phyloP scores from a whole-genome alignment of 2,888 invertebrate genomes.

The Stratiomys singularior region DNA sequence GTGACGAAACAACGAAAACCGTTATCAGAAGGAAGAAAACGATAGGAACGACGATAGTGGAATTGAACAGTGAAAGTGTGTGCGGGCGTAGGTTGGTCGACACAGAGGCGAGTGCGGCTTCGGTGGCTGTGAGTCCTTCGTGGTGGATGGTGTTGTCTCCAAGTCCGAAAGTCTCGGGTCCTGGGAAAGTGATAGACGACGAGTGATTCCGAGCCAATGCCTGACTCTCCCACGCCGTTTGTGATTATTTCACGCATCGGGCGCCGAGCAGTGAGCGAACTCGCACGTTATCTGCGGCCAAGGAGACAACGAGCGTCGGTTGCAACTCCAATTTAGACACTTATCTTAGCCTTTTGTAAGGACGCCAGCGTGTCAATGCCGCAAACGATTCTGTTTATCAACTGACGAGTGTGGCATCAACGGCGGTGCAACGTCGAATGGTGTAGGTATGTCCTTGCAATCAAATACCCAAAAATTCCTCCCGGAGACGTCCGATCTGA shows the following conservation, averaged over 20 bases:
- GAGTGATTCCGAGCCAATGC: conserved; percentile 31
- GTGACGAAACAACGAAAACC: conserved; percentile 3
- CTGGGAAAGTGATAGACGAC: conserved; percentile 41
- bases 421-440: too few species aligned
- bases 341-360: neutral
- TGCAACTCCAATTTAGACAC: conserved; percentile 6
- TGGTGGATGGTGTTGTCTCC: neutral
- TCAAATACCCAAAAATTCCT: too few species aligned
- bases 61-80: conserved; percentile 10
- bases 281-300: neutral
- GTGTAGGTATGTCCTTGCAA: too few species aligned
- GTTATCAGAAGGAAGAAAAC: neutral
- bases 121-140: neutral
- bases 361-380: too few species aligned
- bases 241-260: neutral
- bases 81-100: conserved; percentile 5
- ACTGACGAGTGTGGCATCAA: neutral
- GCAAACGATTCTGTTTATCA: neutral
- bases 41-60: conserved; percentile 6
- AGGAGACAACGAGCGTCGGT: neutral
- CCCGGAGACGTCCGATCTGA: too few species aligned
- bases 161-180: conserved; percentile 5
- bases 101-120: conserved; percentile 7
- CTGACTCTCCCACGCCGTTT: conserved; percentile 32
- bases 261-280: conserved; percentile 1